Evolutionary conservation across 2,888 invertebrate species (phyloP), one percentile per base, ranked within the genome.

Genomic region (Sepioteuthis lessoniana): DNA sequence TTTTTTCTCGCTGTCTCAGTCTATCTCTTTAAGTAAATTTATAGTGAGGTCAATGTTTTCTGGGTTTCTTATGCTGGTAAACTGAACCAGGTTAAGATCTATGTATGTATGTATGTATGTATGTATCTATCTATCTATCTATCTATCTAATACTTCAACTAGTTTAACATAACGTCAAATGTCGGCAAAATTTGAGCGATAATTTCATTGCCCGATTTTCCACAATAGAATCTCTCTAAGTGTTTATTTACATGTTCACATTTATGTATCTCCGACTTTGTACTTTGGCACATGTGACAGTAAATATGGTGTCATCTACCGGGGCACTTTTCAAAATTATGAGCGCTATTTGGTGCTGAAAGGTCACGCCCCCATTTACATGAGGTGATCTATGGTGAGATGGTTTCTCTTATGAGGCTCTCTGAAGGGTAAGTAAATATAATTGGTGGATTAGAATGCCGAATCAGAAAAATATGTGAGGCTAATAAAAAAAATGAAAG

Each of bases 301-400:
- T 76, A 76, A 76, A 76, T 76, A 76, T 76, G n/a, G 76, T 76
- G n/a, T 76, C 76, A 76, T 76, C 76, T 76, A n/a, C 76, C 76
- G 76, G 60, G 19, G n/a, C 76, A 35, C 76, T 76, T n/a, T n/a
- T 35, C n/a, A 76, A 76, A 76, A 76, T 76, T 76, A 76, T 76
- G 76, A 35, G n/a, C 76, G 76, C 19, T 19, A n/a, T 35, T 35
- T n/a, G 76, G 16, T 4, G 35, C 76, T 76, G 16, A 76, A 76
- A 76, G 76, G 76, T 76, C 76, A 76, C 76, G 76, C 76, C 76
- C n/a, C 76, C 76, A 3, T n/a, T 76, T 76, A 76, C 19, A 76
- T 76, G n/a, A 76, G 76, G 76, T 76, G 76, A 76, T 55, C 55
- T 55, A 55, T 25, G 55, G 55, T 55, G 55, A 55, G 55, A 55